These are phyloP conservation scores for Oncorhynchus gorbuscha DNA, from an alignment of 2,113 vertebrate species.

Conservation along the genomic window DNA sequence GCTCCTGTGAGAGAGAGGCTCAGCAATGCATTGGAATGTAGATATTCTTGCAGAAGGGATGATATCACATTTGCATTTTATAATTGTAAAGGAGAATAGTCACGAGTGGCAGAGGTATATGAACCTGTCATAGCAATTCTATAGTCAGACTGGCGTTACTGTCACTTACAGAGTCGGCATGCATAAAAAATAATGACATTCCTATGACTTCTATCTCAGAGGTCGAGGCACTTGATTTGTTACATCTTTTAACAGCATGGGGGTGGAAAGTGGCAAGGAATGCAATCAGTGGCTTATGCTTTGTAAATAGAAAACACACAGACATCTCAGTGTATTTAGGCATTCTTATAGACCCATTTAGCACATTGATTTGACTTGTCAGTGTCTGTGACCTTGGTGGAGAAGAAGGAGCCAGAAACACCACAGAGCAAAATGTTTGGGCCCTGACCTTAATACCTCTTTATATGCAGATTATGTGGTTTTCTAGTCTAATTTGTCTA, in stretches of 20 bases:
- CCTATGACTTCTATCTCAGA: constrained; percentile 7
- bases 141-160: constrained; percentile 19
- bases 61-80: constrained; percentile 64
- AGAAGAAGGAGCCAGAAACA: not conserved
- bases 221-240: constrained; percentile 23
- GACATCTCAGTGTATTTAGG: not conserved
- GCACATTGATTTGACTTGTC: constrained; percentile 3
- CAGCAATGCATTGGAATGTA: constrained; percentile 19
- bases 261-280: constrained; percentile 11
- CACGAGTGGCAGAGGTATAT: not conserved
- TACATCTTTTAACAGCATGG: constrained; percentile 5
- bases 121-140: constrained; percentile 5
- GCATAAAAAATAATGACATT: constrained; percentile 16
- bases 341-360: not conserved
- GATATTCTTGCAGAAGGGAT: constrained; percentile 30
- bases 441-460: not conserved
- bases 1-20: not conserved
- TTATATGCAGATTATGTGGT: not conserved
- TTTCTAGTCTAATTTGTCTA: not conserved
- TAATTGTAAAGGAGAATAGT: constrained; percentile 42
- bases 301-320: constrained; percentile 20
- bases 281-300: constrained; percentile 29
- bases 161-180: constrained; percentile 15
- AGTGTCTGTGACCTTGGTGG: not conserved
- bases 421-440: not conserved